These are phyloP conservation scores for Ptyas mucosa DNA, from an alignment of 2,113 vertebrate species.

Conservation along the genomic window DNA sequence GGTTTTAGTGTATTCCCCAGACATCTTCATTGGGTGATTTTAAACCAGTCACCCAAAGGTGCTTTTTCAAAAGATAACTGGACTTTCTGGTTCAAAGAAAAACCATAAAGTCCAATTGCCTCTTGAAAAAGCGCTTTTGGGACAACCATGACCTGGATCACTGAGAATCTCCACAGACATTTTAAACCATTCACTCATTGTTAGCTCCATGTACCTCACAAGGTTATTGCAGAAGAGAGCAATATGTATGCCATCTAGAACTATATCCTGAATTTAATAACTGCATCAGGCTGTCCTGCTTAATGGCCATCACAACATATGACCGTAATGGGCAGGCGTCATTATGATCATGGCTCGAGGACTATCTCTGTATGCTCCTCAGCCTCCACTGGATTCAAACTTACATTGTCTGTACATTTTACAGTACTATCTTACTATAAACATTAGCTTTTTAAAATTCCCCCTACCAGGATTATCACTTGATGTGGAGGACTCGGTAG, in stretches of 20 bases:
- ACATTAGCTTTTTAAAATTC: not conserved
- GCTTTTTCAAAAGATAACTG: no score
- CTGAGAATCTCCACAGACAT: no score
- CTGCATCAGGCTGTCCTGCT: not conserved
- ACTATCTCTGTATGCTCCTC: not conserved
- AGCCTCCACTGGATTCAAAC: not conserved
- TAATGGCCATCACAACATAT: not conserved
- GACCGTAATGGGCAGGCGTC: not conserved
- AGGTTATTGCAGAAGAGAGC: not conserved
- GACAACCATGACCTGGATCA: no score
- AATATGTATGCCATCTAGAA: not conserved
- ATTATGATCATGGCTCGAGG: not conserved
- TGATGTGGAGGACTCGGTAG: not conserved
- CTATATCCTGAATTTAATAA: not conserved
- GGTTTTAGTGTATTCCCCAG: not conserved
- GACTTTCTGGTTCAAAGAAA: no score
- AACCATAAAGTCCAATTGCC: no score
- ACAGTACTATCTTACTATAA: not conserved
- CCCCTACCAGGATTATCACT: not conserved
- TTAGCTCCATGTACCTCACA: not conserved
- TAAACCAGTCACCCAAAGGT: no score
- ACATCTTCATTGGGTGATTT: not conserved
- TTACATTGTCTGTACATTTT: not conserved
- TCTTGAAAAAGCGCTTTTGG: no score
- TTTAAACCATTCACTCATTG: not conserved